Evolutionary conservation across 2,888 invertebrate genomes (phyloP).

Genomic region (Drosophila helvetica): DNA sequence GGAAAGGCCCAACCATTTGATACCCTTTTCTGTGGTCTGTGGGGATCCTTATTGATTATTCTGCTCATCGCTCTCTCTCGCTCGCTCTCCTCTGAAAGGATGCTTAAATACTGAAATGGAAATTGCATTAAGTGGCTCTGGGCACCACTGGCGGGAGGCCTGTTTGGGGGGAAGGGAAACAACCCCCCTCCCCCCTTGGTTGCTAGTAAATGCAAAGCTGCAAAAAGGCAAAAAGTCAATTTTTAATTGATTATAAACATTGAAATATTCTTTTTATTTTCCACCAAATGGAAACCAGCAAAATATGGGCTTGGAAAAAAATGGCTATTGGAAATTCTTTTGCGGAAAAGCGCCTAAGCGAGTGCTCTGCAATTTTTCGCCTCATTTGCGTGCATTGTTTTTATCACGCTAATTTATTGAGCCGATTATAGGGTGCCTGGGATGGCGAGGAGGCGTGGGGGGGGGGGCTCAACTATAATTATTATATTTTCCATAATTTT

Average conservation of each 20-base stretch:
- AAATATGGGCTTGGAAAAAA: not conserved
- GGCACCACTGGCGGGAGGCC: slow-evolving; percentile 5
- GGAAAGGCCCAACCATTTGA: not conserved
- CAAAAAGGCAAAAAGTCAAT: slow-evolving; percentile 33
- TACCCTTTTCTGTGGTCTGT: not conserved
- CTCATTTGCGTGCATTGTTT: slow-evolving; percentile 39
- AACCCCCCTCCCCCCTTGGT: no score
- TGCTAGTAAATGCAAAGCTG: slow-evolving; percentile 37
- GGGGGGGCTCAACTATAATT: slow-evolving; percentile 8
- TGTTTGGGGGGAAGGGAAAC: slow-evolving; percentile 18
- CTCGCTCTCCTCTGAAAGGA: no score
- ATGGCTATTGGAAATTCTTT: slow-evolving; percentile 23
- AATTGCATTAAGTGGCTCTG: slow-evolving; percentile 67
- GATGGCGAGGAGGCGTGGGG: no score
- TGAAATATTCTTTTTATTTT: slow-evolving; percentile 30
- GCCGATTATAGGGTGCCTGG: slow-evolving; percentile 39
- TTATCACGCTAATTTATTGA: slow-evolving; percentile 50
- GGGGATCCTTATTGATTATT: not conserved
- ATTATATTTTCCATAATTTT: slow-evolving; percentile 62
- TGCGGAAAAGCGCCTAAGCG: slow-evolving; percentile 18
- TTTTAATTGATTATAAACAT: slow-evolving; percentile 46
- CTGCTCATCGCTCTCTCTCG: no score
- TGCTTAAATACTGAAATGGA: slow-evolving; percentile 55
- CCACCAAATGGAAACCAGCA: slow-evolving; percentile 1
- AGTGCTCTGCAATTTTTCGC: slow-evolving; percentile 36